Conservation (phyloP, 2,888 invertebrate genomes). For the Drosophila parthenogenetica region DNA sequence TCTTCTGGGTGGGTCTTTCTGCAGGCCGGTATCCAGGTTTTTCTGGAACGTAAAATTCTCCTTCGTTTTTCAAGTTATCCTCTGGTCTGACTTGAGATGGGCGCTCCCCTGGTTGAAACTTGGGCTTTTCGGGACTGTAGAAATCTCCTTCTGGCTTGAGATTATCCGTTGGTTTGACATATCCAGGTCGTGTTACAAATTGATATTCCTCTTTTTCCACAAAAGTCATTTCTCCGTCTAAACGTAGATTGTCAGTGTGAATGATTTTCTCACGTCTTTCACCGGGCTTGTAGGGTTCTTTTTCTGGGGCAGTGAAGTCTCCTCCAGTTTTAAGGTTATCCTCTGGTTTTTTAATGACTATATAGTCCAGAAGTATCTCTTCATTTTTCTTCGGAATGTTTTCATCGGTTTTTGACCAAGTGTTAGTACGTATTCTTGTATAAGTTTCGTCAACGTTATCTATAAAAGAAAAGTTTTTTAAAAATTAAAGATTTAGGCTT, state of each 20-base stretch:
- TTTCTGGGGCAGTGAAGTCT: conserved; percentile 85
- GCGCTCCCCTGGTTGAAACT: conserved; percentile 79
- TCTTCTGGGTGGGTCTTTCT: conserved; percentile 85
- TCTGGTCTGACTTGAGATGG: conserved; percentile 85
- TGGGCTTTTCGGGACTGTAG: conserved; percentile 74
- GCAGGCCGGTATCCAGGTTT: conserved; percentile 84
- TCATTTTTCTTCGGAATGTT: conserved; percentile 85
- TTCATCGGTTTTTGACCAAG: conserved; percentile 85
- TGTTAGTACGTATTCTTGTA: conserved; percentile 79
- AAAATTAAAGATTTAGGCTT: too few relatives aligned
- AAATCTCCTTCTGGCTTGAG: conserved; percentile 60
- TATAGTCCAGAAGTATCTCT: conserved; percentile 69
- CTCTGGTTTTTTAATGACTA: conserved; percentile 85
- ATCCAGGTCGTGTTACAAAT: conserved; percentile 85
- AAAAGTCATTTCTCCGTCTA: conserved; percentile 86
- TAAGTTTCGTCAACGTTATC: conserved; percentile 76
- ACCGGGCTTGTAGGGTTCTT: conserved; percentile 86
- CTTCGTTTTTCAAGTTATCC: conserved; percentile 82
- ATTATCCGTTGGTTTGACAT: conserved; percentile 81
- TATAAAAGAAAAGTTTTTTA: conserved; percentile 13
- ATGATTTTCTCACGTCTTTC: conserved; percentile 86
- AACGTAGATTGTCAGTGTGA: conserved; percentile 86
- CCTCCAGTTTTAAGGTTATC: conserved; percentile 89
- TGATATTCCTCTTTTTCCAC: conserved; percentile 85
- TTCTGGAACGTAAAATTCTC: conserved; percentile 70